phyloP scores from a whole-genome alignment of 2,888 invertebrate species.

The Tanytarsus gracilentus region DNA sequence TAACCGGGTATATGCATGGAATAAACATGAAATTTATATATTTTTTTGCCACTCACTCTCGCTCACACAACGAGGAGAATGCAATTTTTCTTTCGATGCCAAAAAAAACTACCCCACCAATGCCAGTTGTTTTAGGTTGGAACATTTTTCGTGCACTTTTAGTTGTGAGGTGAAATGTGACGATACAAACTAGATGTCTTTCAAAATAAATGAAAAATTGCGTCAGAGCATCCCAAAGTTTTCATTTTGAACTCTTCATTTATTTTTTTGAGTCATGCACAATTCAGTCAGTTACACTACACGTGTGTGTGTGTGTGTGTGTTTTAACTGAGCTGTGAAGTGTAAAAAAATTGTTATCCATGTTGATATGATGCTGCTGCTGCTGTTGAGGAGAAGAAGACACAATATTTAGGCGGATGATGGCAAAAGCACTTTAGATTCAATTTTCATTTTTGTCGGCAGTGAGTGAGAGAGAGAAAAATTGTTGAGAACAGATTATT shows the following conservation, averaged over 20 bases:
- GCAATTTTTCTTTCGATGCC: constrained; percentile 17
- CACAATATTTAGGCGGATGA: not conserved
- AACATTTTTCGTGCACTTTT: too few species aligned
- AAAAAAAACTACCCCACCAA: not conserved
- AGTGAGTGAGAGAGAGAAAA: not conserved
- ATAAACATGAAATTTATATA: constrained; percentile 27
- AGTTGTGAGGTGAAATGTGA: not conserved
- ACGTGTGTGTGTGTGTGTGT: too few species aligned
- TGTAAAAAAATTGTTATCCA: not conserved
- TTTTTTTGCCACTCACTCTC: not conserved
- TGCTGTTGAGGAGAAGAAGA: not conserved
- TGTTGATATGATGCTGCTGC: constrained; percentile 3
- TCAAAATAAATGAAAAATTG: not conserved
- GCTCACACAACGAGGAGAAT: constrained; percentile 4
- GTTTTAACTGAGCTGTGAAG: too few species aligned
- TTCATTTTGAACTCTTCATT: not conserved
- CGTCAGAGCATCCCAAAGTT: not conserved
- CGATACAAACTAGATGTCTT: not conserved
- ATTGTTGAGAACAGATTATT: constrained; percentile 22
- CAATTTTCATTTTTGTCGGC: constrained; percentile 14
- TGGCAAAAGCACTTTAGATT: constrained; percentile 23
- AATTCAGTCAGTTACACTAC: constrained; percentile 2
- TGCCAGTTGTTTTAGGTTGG: constrained; percentile 10
- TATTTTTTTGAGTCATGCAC: not conserved
- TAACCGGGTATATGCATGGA: constrained; percentile 1